A percentile compares a stretch with the other conserved stretches of the same genome.
phyloP scores from a whole-genome alignment of 2,113 vertebrate genomes.

The Sprattus sprattus region DNA sequence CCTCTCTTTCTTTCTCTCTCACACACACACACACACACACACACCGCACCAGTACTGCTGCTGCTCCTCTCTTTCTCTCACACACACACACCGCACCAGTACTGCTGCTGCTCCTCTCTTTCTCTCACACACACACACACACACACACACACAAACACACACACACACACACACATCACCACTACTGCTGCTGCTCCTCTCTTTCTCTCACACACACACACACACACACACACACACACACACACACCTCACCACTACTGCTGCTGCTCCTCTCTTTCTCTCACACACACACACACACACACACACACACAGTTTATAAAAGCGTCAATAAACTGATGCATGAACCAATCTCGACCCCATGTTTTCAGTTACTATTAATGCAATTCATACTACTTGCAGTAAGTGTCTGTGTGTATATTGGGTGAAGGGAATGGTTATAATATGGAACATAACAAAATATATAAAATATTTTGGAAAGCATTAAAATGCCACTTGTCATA shows the following conservation, averaged over 20 bases:
- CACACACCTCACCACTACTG: not conserved
- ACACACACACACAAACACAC: slow-evolving; percentile 42
- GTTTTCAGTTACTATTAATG: not conserved
- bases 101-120: too few relatives aligned
- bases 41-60: not conserved
- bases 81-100: not conserved
- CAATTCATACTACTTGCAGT: too few relatives aligned
- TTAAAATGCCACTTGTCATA: not conserved
- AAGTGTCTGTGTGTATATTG: not conserved
- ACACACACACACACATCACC: not conserved
- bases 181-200: not conserved
- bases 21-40: slow-evolving; percentile 6
- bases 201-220: not conserved
- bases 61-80: not conserved
- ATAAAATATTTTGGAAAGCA: not conserved
- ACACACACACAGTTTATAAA: not conserved
- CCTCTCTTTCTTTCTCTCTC: not conserved
- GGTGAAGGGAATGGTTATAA: not conserved
- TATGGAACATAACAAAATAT: not conserved
- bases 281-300: slow-evolving; percentile 3
- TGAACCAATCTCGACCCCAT: not conserved
- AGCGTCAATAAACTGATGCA: not conserved
- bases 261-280: not conserved
- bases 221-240: not conserved
- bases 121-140: slow-evolving; percentile 3